phyloP scores from a whole-genome alignment of 2,888 invertebrate species.

The Trissonchulus latispiculum region DNA sequence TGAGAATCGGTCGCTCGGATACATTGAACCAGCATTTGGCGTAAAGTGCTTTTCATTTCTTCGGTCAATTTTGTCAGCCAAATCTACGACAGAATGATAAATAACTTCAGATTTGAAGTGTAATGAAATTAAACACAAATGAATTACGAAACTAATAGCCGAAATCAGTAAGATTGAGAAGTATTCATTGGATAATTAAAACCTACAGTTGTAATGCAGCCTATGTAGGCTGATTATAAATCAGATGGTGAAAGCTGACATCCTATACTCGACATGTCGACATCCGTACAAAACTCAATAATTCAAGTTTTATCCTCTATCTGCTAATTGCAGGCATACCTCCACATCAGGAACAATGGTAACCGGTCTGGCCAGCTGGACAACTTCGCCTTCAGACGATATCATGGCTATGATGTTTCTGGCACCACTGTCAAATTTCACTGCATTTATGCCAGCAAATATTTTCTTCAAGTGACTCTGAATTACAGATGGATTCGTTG shows the following conservation, averaged over 20 bases:
- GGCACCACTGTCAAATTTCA: slow-evolving; percentile 57
- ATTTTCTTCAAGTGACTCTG: slow-evolving; percentile 85
- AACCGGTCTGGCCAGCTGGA: slow-evolving; percentile 59
- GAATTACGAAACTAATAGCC: too few relatives aligned
- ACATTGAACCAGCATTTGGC: slow-evolving; percentile 57
- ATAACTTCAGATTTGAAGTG: neutral
- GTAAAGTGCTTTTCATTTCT: slow-evolving; percentile 68
- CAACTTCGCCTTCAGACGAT: slow-evolving; percentile 64
- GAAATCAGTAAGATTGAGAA: too few relatives aligned
- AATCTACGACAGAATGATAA: slow-evolving; percentile 37
- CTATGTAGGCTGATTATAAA: too few relatives aligned
- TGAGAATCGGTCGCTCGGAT: slow-evolving; percentile 46
- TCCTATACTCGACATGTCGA: too few relatives aligned
- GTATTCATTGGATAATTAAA: too few relatives aligned
- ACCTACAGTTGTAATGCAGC: neutral
- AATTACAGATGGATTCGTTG: slow-evolving; percentile 74
- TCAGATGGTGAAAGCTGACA: too few relatives aligned
- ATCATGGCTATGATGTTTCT: slow-evolving; percentile 59
- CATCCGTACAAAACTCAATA: too few relatives aligned
- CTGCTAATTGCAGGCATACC: slow-evolving; percentile 50
- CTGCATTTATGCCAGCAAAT: slow-evolving; percentile 72
- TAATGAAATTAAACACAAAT: too few relatives aligned
- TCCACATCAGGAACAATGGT: slow-evolving; percentile 66
- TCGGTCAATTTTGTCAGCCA: slow-evolving; percentile 67
- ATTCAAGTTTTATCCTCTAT: too few relatives aligned